These are phyloP conservation scores for Ceratitis capitata DNA, from an alignment of 1,140 invertebrate species.

Conservation along the genomic window DNA sequence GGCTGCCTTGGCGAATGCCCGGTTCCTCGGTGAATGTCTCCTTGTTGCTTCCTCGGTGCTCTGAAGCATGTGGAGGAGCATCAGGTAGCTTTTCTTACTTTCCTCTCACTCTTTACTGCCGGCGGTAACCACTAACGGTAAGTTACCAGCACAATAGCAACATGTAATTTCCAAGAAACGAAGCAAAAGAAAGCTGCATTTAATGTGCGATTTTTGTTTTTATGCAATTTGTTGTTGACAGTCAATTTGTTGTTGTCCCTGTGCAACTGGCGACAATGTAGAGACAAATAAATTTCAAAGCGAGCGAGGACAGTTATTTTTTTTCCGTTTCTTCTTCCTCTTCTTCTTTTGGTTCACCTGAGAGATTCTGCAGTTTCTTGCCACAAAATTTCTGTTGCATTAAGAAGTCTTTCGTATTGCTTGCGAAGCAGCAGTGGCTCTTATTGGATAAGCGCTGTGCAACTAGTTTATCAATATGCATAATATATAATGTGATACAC, in stretches of 20 bases:
- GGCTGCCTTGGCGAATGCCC: not conserved
- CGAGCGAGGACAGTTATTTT: not conserved
- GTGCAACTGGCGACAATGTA: not conserved
- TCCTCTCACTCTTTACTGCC: not conserved
- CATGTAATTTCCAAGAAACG: not conserved
- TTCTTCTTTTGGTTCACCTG: too few relatives aligned
- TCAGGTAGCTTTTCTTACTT: not conserved
- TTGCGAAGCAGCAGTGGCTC: not conserved
- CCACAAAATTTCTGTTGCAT: not conserved
- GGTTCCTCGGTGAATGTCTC: not conserved
- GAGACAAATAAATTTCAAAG: conserved; percentile 3
- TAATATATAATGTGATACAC: too few relatives aligned
- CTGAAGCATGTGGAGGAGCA: not conserved
- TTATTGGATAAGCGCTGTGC: not conserved
- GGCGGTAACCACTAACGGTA: not conserved
- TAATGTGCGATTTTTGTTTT: not conserved
- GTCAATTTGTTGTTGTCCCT: not conserved
- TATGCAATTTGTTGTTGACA: not conserved
- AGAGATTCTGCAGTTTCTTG: not conserved
- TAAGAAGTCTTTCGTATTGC: not conserved
- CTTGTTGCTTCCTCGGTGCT: not conserved
- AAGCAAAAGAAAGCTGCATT: not conserved
- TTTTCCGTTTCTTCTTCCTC: too few relatives aligned
- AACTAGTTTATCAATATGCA: not conserved
- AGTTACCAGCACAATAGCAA: not conserved